These are phyloP conservation scores for Pongo abelii DNA, from an alignment of 2,113 vertebrate genomes.

Conservation along the genomic window DNA sequence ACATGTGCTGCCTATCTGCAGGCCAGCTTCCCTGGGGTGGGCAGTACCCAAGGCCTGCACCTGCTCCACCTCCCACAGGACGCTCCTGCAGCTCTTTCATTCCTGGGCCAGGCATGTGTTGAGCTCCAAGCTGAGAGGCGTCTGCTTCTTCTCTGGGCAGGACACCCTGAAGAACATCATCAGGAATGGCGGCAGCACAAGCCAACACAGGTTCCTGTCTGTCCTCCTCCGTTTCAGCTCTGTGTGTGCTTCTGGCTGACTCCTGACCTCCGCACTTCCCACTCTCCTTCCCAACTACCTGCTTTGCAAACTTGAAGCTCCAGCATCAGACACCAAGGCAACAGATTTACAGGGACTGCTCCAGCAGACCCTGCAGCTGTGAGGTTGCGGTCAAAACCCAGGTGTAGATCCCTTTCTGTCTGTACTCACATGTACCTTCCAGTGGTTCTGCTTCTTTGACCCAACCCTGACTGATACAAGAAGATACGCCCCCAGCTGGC, in stretches of 20 bases:
- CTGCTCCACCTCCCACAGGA: rapidly evolving
- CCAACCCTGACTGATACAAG: too few species aligned
- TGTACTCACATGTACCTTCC: rapidly evolving
- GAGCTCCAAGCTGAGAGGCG: rapidly evolving
- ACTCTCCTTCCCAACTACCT: background rate
- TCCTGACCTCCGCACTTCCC: too few species aligned
- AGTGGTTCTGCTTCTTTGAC: rapidly evolving
- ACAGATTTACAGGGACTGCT: rapidly evolving
- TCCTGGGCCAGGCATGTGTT: rapidly evolving
- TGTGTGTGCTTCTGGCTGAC: rapidly evolving
- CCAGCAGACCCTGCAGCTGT: rapidly evolving
- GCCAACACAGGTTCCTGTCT: rapidly evolving
- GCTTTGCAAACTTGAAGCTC: background rate
- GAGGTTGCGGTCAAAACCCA: background rate
- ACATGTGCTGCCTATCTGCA: rapidly evolving
- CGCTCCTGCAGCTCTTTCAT: rapidly evolving
- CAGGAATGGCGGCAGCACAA: too few species aligned
- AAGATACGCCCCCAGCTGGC: rapidly evolving
- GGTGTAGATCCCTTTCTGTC: background rate
- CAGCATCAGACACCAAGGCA: rapidly evolving
- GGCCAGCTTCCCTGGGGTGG: rapidly evolving
- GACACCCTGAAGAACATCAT: rapidly evolving
- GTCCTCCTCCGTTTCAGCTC: rapidly evolving
- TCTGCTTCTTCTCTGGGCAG: background rate
- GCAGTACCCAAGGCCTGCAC: too few species aligned